Evolutionary conservation across 1,140 invertebrate genomes (phyloP).

Genomic region (Schlechtendalia chinensis): DNA sequence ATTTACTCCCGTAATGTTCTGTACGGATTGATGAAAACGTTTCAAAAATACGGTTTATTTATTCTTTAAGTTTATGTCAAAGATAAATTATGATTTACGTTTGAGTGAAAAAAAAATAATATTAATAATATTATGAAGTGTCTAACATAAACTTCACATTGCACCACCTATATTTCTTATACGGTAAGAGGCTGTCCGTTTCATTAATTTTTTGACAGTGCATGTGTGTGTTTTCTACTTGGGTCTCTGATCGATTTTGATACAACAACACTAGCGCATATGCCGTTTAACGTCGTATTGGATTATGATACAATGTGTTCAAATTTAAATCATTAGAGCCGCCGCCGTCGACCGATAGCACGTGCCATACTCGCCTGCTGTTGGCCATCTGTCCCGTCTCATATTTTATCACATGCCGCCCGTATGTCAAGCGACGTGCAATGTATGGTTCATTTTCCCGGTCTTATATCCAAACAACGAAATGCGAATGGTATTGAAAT

Average conservation of each 20-base stretch:
- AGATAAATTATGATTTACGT: too few species aligned
- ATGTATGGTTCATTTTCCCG: neutral
- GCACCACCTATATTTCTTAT: neutral
- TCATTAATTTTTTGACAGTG: neutral
- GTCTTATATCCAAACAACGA: neutral
- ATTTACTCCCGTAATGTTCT: too few species aligned
- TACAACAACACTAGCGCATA: neutral
- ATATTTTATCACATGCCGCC: constrained; percentile 42
- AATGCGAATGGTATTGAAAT: neutral
- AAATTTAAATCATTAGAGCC: constrained; percentile 26
- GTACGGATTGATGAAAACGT: too few species aligned
- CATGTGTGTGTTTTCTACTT: neutral
- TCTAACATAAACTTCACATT: neutral
- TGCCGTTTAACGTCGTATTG: constrained; percentile 32
- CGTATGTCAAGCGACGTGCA: constrained; percentile 29
- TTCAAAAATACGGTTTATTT: too few species aligned
- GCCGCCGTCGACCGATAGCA: neutral
- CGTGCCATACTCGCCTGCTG: constrained; percentile 43
- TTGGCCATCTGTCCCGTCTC: constrained; percentile 37
- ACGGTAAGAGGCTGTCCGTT: neutral
- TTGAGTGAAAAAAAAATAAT: neutral
- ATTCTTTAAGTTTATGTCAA: too few species aligned
- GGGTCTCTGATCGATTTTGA: neutral
- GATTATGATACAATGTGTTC: constrained; percentile 37
- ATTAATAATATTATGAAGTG: neutral